Base-by-base conservation (phyloP, 1,140 invertebrate species). In the Camponotus vicinus region DNA sequence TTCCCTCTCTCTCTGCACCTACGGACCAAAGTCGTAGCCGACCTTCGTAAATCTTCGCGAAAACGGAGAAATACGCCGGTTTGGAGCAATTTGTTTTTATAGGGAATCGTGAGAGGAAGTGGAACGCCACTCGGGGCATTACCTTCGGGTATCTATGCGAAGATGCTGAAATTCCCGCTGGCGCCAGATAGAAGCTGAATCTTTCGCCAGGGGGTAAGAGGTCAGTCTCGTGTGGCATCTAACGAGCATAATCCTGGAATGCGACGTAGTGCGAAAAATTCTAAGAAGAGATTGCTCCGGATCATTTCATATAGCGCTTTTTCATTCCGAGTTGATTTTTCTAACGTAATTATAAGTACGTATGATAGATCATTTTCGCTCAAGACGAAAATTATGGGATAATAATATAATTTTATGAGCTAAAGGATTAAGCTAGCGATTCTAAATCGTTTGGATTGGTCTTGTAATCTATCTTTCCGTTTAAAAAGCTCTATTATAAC, bases 41-140 rank as follows among this genome's bases (percentile, higher is more conserved):
- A 71, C 71, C 77, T 88, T 86, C 86, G 86, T 90, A 90, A 90
- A 90, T 90, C 89, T 90, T 69, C 34, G 71, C 32, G 66, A 82
- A 73, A 73, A 42, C 67, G 18, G 66, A 88, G 86, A 86, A 79
- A 90, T 90, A 90, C 67, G 86, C 40, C 73, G 80, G 83, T 27
- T 80, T 64, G 55, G 78, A 63, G 82, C 89, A 90, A 88, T 90
- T 90, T 90, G 83, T 90, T 90, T 90, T 90, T 90, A 90, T 90
- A 88, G 89, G 59, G 82, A 90, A 90, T 90, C 86, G 82, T 83
- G 40, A 63, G 84, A 27, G 11, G 59, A 32, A n/a, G 49, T 52
- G 70, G 21, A 63, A 75, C 76, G 75, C 34, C 71, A 69, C 59
- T 82, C 52, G 57, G 55, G 88, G 63, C 85, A 87, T 89, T 89